These are phyloP conservation scores for Hypanus sabinus DNA, from an alignment of 2,113 vertebrate genomes.

Conservation along the genomic window DNA sequence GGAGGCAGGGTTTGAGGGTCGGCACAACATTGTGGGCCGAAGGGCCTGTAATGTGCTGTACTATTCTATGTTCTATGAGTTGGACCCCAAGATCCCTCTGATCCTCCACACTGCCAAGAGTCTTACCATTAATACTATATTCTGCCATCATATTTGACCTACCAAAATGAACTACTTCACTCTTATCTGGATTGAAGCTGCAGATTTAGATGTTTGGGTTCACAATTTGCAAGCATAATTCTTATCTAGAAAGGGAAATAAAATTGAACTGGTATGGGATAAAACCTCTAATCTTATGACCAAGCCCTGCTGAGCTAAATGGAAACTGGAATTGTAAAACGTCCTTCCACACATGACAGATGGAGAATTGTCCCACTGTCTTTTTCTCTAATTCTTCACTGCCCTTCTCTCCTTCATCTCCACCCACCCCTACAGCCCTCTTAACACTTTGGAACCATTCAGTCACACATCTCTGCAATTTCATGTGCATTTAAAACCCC, in stretches of 20 bases:
- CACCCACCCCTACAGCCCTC: background rate
- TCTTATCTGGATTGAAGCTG: no score
- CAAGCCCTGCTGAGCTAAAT: background rate
- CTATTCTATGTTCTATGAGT: no score
- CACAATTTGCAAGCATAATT: background rate
- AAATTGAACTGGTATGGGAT: background rate
- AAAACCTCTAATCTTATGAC: background rate
- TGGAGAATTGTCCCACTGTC: background rate
- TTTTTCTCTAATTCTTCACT: background rate
- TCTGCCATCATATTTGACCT: no score
- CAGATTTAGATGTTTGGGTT: background rate
- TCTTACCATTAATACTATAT: no score
- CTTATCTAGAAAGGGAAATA: background rate
- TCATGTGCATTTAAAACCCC: constrained; percentile 96
- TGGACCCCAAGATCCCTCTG: no score
- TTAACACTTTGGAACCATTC: constrained; percentile 43
- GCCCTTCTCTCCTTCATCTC: no score
- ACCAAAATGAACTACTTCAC: no score
- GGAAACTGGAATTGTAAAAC: constrained; percentile 22
- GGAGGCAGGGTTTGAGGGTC: no score
- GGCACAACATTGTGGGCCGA: no score
- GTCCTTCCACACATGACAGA: background rate
- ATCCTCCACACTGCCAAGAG: no score
- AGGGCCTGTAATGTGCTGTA: no score
- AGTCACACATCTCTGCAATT: constrained; percentile 96